Base-by-base conservation (phyloP, 2,113 vertebrate genomes). In the Mus pahari region DNA sequence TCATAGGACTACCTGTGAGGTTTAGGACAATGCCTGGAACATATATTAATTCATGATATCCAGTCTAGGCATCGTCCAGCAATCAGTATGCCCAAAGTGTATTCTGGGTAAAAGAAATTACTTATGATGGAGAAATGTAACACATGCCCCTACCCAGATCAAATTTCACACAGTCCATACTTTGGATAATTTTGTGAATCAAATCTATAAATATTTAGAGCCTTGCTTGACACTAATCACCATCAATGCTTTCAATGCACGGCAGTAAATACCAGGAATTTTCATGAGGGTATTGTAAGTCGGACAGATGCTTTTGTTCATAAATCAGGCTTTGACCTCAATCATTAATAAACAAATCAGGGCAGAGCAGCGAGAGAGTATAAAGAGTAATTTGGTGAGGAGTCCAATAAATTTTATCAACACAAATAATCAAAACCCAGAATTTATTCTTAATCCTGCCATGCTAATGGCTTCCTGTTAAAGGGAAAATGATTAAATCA, bases 401-500 rank as follows among this genome's bases (percentile, higher is more conserved):
- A 97, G 97, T 78, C 92, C 90, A 96, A 97, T 96, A 97, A 95
- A 92, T 94, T 94, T 97, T 94, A 96, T 97, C 95, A 97, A 91
- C 71, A 79, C 92, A 97, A 97, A 97, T 96, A 97, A 97, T 97
- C 95, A 96, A 97, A 97, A 98, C 94, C 92, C 94, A 97, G 89
- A 94, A 94, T 98, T 97, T 98, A 96, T 97, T 93, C 82, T 96
- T 98, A 97, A 97, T 96, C 95, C 64, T 97, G 84, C 93, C 77
- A 82, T 88, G 90, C 86, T 98, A 98, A 98, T 97, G 77, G 92
- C 71, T 96, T 96, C 83, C 97, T 96, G 94, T 96, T 97, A 96
- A 98, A 98, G 92, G 87, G 75, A 98, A 98, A 98, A 98, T 94
- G 31, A 97, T 98, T 98, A 98, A 98, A 97, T 97, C 87, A 94